Evolutionary conservation across 2,113 vertebrate genomes (phyloP).

Genomic region (Carassius auratus): DNA sequence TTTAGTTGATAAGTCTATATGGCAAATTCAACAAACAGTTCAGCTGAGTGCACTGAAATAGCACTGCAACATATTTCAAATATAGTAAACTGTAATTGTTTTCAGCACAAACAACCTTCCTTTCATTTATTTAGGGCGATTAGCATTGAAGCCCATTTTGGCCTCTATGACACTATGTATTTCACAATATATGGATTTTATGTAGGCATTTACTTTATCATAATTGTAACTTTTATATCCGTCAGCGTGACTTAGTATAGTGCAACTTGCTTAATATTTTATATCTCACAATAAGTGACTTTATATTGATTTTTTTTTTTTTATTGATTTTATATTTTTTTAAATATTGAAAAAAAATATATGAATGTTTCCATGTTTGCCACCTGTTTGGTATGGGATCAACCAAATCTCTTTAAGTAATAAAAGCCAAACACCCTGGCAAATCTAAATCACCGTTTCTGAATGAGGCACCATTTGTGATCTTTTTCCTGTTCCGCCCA

Average conservation of each 20-base stretch:
- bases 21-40: neutral
- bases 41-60: neutral
- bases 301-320: no score
- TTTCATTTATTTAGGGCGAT: neutral
- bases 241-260: neutral
- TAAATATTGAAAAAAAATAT: neutral
- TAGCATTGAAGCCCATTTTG: neutral
- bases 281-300: neutral
- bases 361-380: neutral
- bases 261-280: neutral
- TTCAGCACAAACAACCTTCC: neutral
- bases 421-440: conserved; percentile 24
- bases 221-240: neutral
- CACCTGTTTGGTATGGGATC: neutral
- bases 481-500: conserved; percentile 64
- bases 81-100: neutral
- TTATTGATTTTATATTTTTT: no score
- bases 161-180: neutral
- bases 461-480: conserved; percentile 61
- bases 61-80: neutral
- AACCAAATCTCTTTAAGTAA: conserved; percentile 26
- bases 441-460: conserved; percentile 34
- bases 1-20: neutral
- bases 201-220: neutral
- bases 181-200: neutral